These are phyloP conservation scores for Coccyzus lansbergi DNA, from an alignment of 2,797 vertebrate genomes.

Conservation along the genomic window DNA sequence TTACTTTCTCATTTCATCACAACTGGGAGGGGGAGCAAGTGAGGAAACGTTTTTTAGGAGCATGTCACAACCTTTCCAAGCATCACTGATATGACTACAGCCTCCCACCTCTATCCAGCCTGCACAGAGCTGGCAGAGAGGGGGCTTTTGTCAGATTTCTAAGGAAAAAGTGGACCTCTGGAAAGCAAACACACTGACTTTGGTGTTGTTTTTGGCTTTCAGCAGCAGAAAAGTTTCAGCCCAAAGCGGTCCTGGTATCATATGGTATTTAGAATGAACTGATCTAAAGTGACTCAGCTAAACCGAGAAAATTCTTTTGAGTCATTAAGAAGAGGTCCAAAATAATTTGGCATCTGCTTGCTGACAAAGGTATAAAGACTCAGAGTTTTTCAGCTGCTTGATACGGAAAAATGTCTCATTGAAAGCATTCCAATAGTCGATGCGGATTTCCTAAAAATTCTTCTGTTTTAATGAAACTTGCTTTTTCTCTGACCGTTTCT, in stretches of 20 bases:
- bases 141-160: neutral
- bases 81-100: neutral
- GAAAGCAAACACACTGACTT: neutral
- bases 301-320: neutral
- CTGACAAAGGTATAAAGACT: neutral
- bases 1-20: neutral
- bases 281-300: neutral
- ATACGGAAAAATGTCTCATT: neutral
- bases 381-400: neutral
- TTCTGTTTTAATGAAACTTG: neutral
- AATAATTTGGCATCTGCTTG: neutral
- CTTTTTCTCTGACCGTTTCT: neutral
- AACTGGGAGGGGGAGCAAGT: neutral
- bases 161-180: neutral
- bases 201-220: neutral
- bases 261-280: neutral
- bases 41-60: neutral
- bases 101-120: neutral
- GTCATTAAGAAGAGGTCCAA: neutral
- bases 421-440: neutral
- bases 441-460: neutral
- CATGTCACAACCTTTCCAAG: neutral
- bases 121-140: neutral
- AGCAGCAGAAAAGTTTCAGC: neutral
- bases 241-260: no score